Evolutionary conservation across 2,797 vertebrate genomes (phyloP).

Genomic region (Sebastes trivittatus): DNA sequence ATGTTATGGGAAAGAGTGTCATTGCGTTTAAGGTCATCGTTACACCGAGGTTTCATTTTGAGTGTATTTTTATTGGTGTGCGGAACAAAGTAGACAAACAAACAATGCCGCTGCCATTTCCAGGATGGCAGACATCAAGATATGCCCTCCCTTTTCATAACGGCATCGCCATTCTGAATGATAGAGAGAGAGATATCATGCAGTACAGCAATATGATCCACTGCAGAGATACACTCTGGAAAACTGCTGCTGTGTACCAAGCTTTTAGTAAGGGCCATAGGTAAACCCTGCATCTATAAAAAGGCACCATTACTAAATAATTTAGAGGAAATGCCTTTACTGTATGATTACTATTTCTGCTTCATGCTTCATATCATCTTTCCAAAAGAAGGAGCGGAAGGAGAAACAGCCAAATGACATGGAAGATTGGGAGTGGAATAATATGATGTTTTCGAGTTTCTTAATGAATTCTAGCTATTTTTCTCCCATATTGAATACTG

Average conservation of each 20-base stretch:
- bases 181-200: slow-evolving; percentile 47
- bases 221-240: slow-evolving; percentile 43
- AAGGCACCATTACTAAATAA: slow-evolving; percentile 71
- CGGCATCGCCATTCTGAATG: slow-evolving; percentile 36
- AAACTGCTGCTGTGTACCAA: slow-evolving; percentile 64
- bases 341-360: slow-evolving; percentile 69
- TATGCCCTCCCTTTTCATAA: slow-evolving; percentile 43
- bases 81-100: slow-evolving; percentile 69
- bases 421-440: slow-evolving; percentile 4
- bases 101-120: slow-evolving; percentile 58
- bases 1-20: slow-evolving; percentile 82
- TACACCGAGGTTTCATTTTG: slow-evolving; percentile 76
- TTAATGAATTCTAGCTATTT: neutral
- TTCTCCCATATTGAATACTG: neutral
- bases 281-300: slow-evolving; percentile 73
- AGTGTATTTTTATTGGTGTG: slow-evolving; percentile 75
- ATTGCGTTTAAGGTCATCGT: slow-evolving; percentile 83
- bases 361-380: slow-evolving; percentile 56
- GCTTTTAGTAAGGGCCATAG: slow-evolving; percentile 77
- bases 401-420: slow-evolving; percentile 21
- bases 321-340: slow-evolving; percentile 75
- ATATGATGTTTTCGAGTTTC: slow-evolving; percentile 6
- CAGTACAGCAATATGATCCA: slow-evolving; percentile 63
- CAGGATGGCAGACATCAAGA: slow-evolving; percentile 60
- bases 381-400: slow-evolving; percentile 37